phyloP scores from a whole-genome alignment of 1,140 invertebrate species.

The Papilio aristodemus region DNA sequence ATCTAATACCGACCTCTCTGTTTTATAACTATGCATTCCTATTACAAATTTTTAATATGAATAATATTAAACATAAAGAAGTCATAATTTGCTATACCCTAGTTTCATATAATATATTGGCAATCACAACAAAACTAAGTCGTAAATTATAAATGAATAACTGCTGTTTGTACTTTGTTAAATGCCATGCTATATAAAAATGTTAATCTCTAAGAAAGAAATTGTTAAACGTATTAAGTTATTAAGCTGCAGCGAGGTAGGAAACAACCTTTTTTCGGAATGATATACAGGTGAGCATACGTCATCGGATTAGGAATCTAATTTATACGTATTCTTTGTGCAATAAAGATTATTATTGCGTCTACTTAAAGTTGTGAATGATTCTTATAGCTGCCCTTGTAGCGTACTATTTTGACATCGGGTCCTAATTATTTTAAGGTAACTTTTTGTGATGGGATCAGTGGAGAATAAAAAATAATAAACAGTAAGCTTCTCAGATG shows the following conservation, averaged over 20 bases:
- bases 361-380: conserved; percentile 59
- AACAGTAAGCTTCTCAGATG: conserved; percentile 46
- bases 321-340: conserved; percentile 66
- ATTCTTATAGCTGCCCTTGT: conserved; percentile 49
- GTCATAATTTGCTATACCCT: conserved; percentile 26
- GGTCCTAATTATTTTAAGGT: conserved; percentile 72
- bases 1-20: conserved; percentile 42
- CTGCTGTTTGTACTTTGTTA: conserved; percentile 39
- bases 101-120: conserved; percentile 19
- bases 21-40: conserved; percentile 47
- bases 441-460: conserved; percentile 58
- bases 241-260: conserved; percentile 56
- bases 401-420: conserved; percentile 71
- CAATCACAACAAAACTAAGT: conserved; percentile 20
- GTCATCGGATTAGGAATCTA: conserved; percentile 69
- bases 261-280: conserved; percentile 56
- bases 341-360: conserved; percentile 57
- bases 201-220: conserved; percentile 47
- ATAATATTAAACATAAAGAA: conserved; percentile 32
- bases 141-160: conserved; percentile 27
- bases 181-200: conserved; percentile 39
- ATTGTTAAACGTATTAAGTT: conserved; percentile 73
- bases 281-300: conserved; percentile 59
- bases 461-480: conserved; percentile 48
- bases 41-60: conserved; percentile 33